A percentile compares a stretch with the other conserved stretches of the same genome.
These are phyloP conservation scores for Sitophilus oryzae DNA, from an alignment of 1,140 invertebrate genomes.

Conservation along the genomic window DNA sequence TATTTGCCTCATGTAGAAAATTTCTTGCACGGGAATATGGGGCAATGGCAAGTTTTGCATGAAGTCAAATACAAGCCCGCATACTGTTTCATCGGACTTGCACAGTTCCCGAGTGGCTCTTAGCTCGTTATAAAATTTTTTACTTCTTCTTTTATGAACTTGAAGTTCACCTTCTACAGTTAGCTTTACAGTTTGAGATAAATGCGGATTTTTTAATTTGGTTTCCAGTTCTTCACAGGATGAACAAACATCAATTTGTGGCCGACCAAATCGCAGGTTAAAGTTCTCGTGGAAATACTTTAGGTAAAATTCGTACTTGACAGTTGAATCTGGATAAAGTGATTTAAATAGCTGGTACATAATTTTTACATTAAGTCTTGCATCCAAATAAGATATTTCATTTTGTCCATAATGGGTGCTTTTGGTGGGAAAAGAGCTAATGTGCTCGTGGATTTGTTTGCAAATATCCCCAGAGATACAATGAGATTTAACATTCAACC, in stretches of 20 bases:
- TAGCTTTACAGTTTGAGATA: conserved; percentile 5
- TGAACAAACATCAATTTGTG: conserved; percentile 4
- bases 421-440: conserved; percentile 4
- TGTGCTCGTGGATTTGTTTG: background rate
- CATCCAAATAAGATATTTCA: too few relatives aligned
- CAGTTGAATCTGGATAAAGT: conserved; percentile 4
- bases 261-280: conserved; percentile 4
- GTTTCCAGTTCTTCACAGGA: background rate
- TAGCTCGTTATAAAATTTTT: background rate
- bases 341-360: background rate
- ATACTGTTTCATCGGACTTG: conserved; percentile 4
- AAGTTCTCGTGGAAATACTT: too few relatives aligned
- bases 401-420: conserved; percentile 3
- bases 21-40: background rate
- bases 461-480: conserved; percentile 2
- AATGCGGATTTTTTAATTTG: conserved; percentile 1
- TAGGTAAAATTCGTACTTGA: conserved; percentile 8
- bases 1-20: too few relatives aligned
- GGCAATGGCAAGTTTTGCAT: too few relatives aligned
- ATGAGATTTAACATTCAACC: background rate
- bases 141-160: conserved; percentile 5
- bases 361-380: too few relatives aligned
- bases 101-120: conserved; percentile 1
- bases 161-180: conserved; percentile 1
- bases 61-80: background rate